Evolutionary conservation across 2,797 vertebrate species (phyloP).

Genomic region (Sus cebifrons): DNA sequence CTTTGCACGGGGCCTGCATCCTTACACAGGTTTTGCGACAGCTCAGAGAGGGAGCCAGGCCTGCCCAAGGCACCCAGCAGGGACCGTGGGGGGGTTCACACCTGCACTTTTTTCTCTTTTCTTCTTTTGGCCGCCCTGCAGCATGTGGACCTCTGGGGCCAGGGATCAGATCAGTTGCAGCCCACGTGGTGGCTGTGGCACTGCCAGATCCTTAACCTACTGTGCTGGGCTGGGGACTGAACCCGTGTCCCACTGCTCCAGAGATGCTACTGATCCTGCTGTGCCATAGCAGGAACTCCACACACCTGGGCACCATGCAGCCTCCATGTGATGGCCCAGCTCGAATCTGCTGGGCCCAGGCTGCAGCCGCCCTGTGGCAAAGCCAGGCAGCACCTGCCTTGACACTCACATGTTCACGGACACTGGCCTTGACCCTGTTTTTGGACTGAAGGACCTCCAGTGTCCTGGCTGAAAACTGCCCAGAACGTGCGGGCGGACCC

Average conservation of each 20-base stretch:
- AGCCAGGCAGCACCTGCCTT: neutral
- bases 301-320: neutral
- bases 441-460: neutral
- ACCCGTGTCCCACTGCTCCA: too few species aligned
- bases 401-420: neutral
- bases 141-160: too few species aligned
- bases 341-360: neutral
- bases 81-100: too few species aligned
- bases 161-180: too few species aligned
- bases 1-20: neutral
- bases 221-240: too few species aligned
- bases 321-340: neutral
- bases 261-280: too few species aligned
- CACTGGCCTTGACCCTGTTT: neutral
- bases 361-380: neutral
- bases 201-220: too few species aligned
- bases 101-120: too few species aligned
- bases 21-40: rapidly evolving
- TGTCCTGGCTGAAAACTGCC: neutral
- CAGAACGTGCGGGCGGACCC: neutral
- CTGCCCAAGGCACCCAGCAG: neutral
- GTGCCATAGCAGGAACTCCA: too few species aligned
- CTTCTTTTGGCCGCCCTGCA: too few species aligned
- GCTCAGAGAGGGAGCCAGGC: neutral
- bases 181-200: too few species aligned